Percentiles rank a stretch among this genome's conserved stretches.
Conservation (phyloP, 2,797 vertebrate genomes). For the Chlorospingus semifuscus region DNA sequence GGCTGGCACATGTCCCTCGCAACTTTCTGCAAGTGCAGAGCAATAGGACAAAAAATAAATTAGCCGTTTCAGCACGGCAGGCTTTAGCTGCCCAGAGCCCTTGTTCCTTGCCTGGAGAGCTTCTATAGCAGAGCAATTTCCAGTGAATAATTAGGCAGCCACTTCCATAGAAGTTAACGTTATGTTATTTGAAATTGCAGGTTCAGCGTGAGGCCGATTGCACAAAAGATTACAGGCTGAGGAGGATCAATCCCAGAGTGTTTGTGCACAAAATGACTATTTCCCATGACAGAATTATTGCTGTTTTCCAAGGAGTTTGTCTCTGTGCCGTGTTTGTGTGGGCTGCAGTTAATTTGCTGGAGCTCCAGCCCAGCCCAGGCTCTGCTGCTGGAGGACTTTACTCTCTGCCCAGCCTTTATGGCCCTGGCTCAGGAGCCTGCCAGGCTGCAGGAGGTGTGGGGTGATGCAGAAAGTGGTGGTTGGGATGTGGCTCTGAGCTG, state of each 20-base stretch:
- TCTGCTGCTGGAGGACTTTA: background rate
- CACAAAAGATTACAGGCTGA: background rate
- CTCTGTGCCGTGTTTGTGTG: background rate
- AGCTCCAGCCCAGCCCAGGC: background rate
- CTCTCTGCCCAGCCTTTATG: background rate
- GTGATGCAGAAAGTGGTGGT: fast-evolving
- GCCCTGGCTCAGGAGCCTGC: background rate
- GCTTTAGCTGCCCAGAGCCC: background rate
- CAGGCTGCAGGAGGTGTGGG: fast-evolving
- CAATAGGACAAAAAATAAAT: constrained; percentile 25
- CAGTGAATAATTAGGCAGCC: background rate
- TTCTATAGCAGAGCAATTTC: background rate
- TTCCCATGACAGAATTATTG: background rate
- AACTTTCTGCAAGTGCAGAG: constrained; percentile 40
- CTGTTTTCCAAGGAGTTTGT: background rate
- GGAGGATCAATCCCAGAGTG: background rate
- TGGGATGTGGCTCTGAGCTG: background rate
- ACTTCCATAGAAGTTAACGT: background rate
- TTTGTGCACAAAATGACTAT: background rate
- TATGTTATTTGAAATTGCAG: background rate
- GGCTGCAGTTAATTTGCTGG: background rate
- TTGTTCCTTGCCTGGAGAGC: background rate
- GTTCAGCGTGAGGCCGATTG: background rate
- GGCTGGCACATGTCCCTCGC: constrained; percentile 22
- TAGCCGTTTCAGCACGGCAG: background rate